Conservation (phyloP, 2,797 vertebrate genomes). For the Coccyzus lansbergi region DNA sequence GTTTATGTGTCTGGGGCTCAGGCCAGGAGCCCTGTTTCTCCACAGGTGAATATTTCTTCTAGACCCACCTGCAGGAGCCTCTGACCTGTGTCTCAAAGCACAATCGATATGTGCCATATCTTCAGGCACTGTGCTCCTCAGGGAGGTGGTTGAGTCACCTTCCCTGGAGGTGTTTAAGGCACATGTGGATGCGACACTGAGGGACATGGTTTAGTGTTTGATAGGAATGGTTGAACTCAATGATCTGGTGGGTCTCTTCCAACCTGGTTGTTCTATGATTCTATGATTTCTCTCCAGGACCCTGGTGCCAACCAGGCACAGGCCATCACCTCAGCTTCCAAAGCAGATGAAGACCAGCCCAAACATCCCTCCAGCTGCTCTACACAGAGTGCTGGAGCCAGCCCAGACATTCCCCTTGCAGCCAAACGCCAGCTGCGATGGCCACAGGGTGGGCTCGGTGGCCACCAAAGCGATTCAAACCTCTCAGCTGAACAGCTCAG, state of each 20-base stretch:
- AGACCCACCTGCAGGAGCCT: not conserved
- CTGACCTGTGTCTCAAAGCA: not conserved
- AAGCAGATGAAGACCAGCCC: not conserved
- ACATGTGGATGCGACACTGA: too few relatives aligned
- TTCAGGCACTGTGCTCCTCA: rapidly evolving
- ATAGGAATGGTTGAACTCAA: too few relatives aligned
- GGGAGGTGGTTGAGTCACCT: too few relatives aligned
- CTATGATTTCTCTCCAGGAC: too few relatives aligned
- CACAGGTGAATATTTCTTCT: not conserved
- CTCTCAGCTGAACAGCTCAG: too few relatives aligned
- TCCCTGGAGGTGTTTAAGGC: too few relatives aligned
- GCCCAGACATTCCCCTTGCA: not conserved
- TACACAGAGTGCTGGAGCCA: rapidly evolving
- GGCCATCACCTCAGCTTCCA: not conserved
- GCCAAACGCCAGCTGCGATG: rapidly evolving
- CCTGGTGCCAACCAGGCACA: not conserved
- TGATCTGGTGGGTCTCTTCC: too few relatives aligned
- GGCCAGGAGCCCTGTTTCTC: not conserved
- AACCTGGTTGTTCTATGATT: too few relatives aligned
- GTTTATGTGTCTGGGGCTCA: not conserved
- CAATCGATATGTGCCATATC: rapidly evolving
- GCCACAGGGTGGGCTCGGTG: rapidly evolving
- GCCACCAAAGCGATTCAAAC: rapidly evolving
- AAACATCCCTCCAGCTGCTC: not conserved
- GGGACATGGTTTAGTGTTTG: too few relatives aligned